These are phyloP conservation scores for Xestia sexstrigata DNA, from an alignment of 2,888 invertebrate genomes.

Conservation along the genomic window DNA sequence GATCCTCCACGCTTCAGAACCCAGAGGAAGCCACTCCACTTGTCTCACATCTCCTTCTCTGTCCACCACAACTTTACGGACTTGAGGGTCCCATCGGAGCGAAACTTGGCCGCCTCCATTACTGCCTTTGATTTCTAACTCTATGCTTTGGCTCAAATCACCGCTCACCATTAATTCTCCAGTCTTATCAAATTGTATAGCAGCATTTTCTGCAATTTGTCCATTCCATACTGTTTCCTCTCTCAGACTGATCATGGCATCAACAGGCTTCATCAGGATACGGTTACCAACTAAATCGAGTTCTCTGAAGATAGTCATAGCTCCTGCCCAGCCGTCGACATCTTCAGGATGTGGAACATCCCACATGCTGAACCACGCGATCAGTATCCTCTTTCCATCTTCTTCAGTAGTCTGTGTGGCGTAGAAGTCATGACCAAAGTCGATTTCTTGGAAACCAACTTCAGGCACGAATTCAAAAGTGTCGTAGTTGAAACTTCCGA, in stretches of 20 bases:
- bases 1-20: slow-evolving; percentile 77
- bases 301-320: slow-evolving; percentile 84
- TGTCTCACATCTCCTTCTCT: slow-evolving; percentile 82
- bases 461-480: slow-evolving; percentile 82
- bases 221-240: slow-evolving; percentile 70
- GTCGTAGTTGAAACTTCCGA: slow-evolving; percentile 85
- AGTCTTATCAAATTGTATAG: slow-evolving; percentile 76
- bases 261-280: slow-evolving; percentile 82
- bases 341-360: slow-evolving; percentile 81
- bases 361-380: slow-evolving; percentile 88
- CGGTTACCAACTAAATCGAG: slow-evolving; percentile 76
- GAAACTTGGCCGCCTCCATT: slow-evolving; percentile 77
- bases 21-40: slow-evolving; percentile 82
- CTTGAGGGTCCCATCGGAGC: slow-evolving; percentile 78
- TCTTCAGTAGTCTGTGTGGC: slow-evolving; percentile 84
- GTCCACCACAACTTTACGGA: slow-evolving; percentile 79
- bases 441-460: slow-evolving; percentile 83
- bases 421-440: slow-evolving; percentile 88
- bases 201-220: slow-evolving; percentile 66
- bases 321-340: slow-evolving; percentile 86
- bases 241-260: slow-evolving; percentile 76
- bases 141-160: slow-evolving; percentile 75
- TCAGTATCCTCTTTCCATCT: slow-evolving; percentile 80
- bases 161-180: slow-evolving; percentile 79
- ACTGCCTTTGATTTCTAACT: slow-evolving; percentile 77